Base-by-base conservation (phyloP, 2,888 invertebrate species). In the Fabriciana adippe region DNA sequence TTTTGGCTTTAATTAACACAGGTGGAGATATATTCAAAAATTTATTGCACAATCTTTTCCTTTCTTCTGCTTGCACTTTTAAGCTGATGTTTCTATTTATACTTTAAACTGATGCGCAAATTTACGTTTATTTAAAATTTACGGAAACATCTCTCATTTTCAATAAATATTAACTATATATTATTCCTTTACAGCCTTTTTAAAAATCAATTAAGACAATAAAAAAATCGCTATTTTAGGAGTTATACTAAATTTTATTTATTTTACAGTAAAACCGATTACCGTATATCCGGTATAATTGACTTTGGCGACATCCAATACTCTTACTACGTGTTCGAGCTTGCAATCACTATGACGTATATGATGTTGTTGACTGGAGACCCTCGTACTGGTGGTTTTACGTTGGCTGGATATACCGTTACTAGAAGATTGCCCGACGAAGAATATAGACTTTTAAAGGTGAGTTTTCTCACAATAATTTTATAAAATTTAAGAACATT, bases 281-380 rank as follows among this genome's bases (percentile, higher is more conserved):
- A 94, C 87, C 88, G 90, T 61, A 91, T 97, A 11, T 86, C 91
- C 2, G 97, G 95, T 0, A 89, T 98, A 61, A 94, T 99, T 15
- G 98, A 99, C 89, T 98, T 98, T 81, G 97, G 97, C 0, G 98
- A 98, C 84, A 93, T 95, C 26, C 95, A 96, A 71, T 89, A 93
- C 67, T 94, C 95, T 0, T 96, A 95, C 79, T 94, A 95, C 71
- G 88, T 98, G 53, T 98, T 97, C 84, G 98, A 99, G 83, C 82
- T 98, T 69, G 97, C 97, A 1, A 95, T 98, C 70, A 90, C 95
- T 1, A 94, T 97, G 88, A 94, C 96, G 18, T 98, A 98, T 85
- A 94, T 96, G 94, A 95, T 97, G 82, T 84, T 97, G 47, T 90
- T 95, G 70, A 93, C 94, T 0, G 94, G 94, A 15, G 93, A 94